A percentile compares a stretch with the other conserved stretches of the same genome.
These are phyloP conservation scores for Melanotaenia boesemani DNA, from an alignment of 2,797 vertebrate genomes.

Conservation along the genomic window DNA sequence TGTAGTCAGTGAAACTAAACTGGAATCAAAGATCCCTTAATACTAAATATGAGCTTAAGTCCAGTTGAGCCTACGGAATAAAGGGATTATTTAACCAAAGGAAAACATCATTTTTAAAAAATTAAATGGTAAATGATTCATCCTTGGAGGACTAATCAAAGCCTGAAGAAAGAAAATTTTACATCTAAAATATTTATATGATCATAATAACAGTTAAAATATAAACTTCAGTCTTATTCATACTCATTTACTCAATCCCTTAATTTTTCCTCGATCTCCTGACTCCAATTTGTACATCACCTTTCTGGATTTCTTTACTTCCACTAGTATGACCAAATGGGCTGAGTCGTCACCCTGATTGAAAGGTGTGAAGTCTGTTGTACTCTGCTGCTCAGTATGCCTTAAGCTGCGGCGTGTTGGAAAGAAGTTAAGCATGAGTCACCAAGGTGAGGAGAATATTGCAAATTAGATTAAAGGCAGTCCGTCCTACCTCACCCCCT, in stretches of 20 bases:
- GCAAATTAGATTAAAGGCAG: slow-evolving; percentile 39
- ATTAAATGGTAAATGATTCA: background rate
- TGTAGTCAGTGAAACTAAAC: background rate
- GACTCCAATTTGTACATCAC: background rate
- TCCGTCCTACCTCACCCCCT: background rate
- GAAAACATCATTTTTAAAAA: background rate
- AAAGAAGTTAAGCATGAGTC: slow-evolving; percentile 30
- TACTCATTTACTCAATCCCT: background rate
- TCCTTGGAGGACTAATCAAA: too few species aligned
- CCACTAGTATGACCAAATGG: background rate
- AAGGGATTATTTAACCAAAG: background rate
- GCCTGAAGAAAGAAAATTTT: background rate
- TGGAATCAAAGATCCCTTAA: background rate
- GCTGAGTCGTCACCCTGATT: slow-evolving; percentile 17
- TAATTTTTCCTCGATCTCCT: background rate
- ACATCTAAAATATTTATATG: background rate
- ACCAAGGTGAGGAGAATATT: slow-evolving; percentile 34
- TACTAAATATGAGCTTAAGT: background rate
- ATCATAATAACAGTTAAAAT: background rate
- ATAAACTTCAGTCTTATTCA: background rate
- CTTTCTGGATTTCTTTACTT: background rate
- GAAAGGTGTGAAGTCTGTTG: slow-evolving; percentile 36
- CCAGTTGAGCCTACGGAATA: too few species aligned
- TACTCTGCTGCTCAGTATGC: slow-evolving; percentile 13
- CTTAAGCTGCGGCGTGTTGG: slow-evolving; percentile 21